Base-by-base conservation (phyloP, 1,140 invertebrate genomes). In the Hypsibius dujardini region DNA sequence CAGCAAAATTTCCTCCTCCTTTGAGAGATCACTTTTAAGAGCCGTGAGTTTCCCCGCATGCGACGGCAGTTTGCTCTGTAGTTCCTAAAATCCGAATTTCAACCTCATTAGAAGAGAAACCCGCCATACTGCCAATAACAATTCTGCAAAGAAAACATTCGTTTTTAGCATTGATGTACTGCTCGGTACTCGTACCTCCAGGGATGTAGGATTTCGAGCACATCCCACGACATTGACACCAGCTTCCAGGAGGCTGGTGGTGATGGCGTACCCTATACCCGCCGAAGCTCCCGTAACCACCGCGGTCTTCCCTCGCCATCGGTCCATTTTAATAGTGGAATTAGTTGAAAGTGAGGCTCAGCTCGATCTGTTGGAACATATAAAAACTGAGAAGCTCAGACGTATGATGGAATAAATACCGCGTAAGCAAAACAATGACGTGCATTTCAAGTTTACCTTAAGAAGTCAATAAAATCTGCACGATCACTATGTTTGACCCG, bases 281-380 rank as follows among this genome's bases (percentile, higher is more conserved):
- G 81, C 79, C 72, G 85, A 87, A 0, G 87, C 86, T 0, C 86
- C 87, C 0, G 87, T 88, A 15, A 90, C 84, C 12, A 89, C 80
- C 1, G 86, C 87, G 0, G 86, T 82, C 72, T 84, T 84, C 70
- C 84, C 85, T 1, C 72, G 72, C 85, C 86, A 87, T 40, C 83
- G 80, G 46, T 87, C 85, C 87, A 87, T 88, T 59, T 75, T 56
- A 28, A 28, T 28, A 28, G 28, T 28, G 28, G 28, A 28, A 28
- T 28, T 28, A 28, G 28, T 28, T 28, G 28, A 28, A 28, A 28
- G 28, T 28, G 28, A 28, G 28, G 28, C 28, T 28, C 28, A 28
- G 28, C 28, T 28, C 28, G 28, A 28, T 28, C 28, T 28, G 28
- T 28, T 28, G 28, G 28, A 28, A 28, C 28, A 28, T 28, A 28